Conservation (phyloP, 2,888 invertebrate genomes). For the Cephus rjabovi region DNA sequence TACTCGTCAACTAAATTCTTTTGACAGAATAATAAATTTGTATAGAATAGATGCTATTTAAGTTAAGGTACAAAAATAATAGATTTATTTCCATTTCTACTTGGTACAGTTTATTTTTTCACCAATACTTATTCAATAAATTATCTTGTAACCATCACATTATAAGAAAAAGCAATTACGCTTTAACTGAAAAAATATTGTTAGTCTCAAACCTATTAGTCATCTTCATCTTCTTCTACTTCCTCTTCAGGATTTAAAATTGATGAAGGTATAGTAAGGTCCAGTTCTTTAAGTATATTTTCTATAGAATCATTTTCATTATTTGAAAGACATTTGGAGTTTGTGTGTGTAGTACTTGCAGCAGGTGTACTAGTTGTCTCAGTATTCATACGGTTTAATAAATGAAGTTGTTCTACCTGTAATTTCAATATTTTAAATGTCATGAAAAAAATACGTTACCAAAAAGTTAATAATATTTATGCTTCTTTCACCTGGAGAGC, state of each 20-base stretch:
- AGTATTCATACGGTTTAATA: slow-evolving; percentile 39
- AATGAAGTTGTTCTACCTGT: slow-evolving; percentile 58
- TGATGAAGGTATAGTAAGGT: slow-evolving; percentile 35
- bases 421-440: slow-evolving; percentile 6
- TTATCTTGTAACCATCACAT: neutral
- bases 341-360: neutral
- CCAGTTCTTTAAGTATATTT: slow-evolving; percentile 29
- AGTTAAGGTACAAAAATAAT: slow-evolving; percentile 27
- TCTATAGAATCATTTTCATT: slow-evolving; percentile 15
- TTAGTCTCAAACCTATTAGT: slow-evolving; percentile 4
- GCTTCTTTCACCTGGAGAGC: slow-evolving; percentile 47
- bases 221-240: slow-evolving; percentile 40
- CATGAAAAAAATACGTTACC: neutral
- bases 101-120: slow-evolving; percentile 2
- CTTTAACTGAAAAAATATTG: neutral
- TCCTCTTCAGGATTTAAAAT: slow-evolving; percentile 36
- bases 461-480: slow-evolving; percentile 12
- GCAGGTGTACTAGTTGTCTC: slow-evolving; percentile 7
- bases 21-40: slow-evolving; percentile 36
- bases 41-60: slow-evolving; percentile 33
- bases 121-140: neutral
- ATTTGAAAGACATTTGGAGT: neutral
- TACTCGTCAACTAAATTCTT: slow-evolving; percentile 5
- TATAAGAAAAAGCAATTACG: neutral
- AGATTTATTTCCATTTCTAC: slow-evolving; percentile 14